Evolutionary conservation across 1,140 invertebrate species (phyloP).

Genomic region (Meteorus sp.): DNA sequence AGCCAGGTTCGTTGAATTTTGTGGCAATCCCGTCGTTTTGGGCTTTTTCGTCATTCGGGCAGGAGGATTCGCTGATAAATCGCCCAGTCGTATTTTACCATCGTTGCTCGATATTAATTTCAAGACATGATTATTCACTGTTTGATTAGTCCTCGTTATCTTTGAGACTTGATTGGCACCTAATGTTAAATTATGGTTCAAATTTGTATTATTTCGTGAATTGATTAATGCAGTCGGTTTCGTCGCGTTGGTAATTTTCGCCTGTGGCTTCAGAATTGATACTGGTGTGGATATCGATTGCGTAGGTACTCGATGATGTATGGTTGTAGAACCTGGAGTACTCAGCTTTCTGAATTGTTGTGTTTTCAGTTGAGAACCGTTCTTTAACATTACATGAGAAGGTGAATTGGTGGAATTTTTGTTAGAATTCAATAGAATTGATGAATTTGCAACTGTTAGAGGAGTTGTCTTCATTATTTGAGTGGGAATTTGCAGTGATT

Average conservation of each 20-base stretch:
- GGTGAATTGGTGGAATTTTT: constrained; percentile 32
- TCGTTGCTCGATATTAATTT: constrained; percentile 33
- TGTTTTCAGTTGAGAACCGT: constrained; percentile 37
- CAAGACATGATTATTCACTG: not conserved
- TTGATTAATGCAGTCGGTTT: constrained; percentile 25
- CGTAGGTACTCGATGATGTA: constrained; percentile 32
- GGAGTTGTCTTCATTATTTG: constrained; percentile 37
- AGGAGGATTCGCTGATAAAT: not conserved
- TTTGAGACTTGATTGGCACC: too few relatives aligned
- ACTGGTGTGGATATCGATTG: constrained; percentile 36
- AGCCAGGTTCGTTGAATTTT: constrained; percentile 22
- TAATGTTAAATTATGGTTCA: too few relatives aligned
- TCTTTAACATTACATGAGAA: constrained; percentile 40
- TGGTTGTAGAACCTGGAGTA: constrained; percentile 28
- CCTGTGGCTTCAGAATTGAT: constrained; percentile 47
- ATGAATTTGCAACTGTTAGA: constrained; percentile 26
- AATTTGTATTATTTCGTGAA: constrained; percentile 23
- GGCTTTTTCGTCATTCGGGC: constrained; percentile 14
- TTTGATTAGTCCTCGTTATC: not conserved
- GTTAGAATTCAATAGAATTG: constrained; percentile 18
- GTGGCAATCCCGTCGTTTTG: constrained; percentile 15
- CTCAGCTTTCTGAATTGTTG: constrained; percentile 34
- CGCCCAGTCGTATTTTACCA: not conserved
- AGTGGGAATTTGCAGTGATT: constrained; percentile 42
- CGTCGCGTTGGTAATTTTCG: constrained; percentile 34